Evolutionary conservation across 2,113 vertebrate genomes (phyloP), one percentile per base, ranked within the genome.

Genomic region (Myocastor coypus): DNA sequence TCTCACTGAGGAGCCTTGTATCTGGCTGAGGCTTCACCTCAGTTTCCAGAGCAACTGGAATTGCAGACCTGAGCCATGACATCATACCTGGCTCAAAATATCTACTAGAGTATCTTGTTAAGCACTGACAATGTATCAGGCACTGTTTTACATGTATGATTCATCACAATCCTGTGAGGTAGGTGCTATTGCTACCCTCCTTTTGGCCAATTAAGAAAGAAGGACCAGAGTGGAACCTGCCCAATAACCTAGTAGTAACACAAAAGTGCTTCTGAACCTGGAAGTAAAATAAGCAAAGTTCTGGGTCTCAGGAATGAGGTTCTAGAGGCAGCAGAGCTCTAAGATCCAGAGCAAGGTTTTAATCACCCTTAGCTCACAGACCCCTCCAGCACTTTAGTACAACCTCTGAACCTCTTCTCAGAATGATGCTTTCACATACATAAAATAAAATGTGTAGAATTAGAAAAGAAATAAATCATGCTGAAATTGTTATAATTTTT

Each of bases 391-490:
- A 95, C 40, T 89, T 87, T 73, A 61, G 17, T 61, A 20, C 78
- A 73, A 64, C 30, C n/a, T 81, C 92, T 57, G 24, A 20, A 68
- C 26, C 34, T 73, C 52, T 80, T 80, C 61, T 91, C 61, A 89
- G 84, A 91, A 87, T 57, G 80, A 59, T 42, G 34, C 40, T 91
- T 97, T 73, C 63, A 83, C 30, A 40, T 64, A 32, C 87, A 89
- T 94, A 83, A 92, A 92, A 88, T 88, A 92, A 92, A 96, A 88
- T 73, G n/a, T 1, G 3, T 68, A 50, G n/a, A 80, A 57, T 91
- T 84, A 83, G 22, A 92, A 83, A 95, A 83, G 55, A 96, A 88
- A 89, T 24, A 19, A 92, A 69, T 91, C 42, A 89, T 37, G 92
- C 5, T 87, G 73, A 82, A 91, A 87, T 52, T 34, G 57, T 82